Conservation (phyloP, 23 tunicate genomes). For the Styela plicata region DNA sequence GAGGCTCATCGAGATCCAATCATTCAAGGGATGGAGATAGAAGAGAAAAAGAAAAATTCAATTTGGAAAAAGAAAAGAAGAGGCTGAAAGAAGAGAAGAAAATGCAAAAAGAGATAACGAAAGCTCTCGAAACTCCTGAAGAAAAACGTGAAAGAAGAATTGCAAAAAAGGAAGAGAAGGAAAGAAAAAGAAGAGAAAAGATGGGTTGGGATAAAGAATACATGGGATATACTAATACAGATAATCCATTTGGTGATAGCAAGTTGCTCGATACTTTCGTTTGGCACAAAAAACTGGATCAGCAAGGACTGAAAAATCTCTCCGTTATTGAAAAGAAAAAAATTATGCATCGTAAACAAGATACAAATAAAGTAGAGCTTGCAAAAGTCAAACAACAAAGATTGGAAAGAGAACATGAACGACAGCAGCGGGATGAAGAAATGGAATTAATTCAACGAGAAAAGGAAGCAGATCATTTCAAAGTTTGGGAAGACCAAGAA, state of each 20-base stretch:
- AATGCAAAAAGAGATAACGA: constrained; percentile 72
- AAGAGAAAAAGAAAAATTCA: constrained; percentile 2
- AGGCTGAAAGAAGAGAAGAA: constrained; percentile 46
- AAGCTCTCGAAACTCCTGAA: constrained; percentile 94
- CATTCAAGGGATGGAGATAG: neutral
- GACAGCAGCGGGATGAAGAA: constrained; percentile 83
- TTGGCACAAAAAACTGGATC: constrained; percentile 94
- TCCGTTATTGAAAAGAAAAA: constrained; percentile 74
- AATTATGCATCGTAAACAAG: constrained; percentile 71
- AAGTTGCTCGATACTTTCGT: constrained; percentile 93
- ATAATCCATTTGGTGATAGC: constrained; percentile 99
- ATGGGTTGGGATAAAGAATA: constrained; percentile 97
- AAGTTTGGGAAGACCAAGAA: constrained; percentile 98
- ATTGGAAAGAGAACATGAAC: constrained; percentile 84
- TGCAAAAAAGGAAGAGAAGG: constrained; percentile 94
- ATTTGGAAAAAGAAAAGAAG: constrained; percentile 45
- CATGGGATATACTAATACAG: constrained; percentile 98
- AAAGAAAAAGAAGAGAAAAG: constrained; percentile 78
- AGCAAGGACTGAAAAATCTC: constrained; percentile 75
- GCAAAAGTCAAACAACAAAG: constrained; percentile 90
- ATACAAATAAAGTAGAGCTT: constrained; percentile 71
- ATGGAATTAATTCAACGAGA: constrained; percentile 82
- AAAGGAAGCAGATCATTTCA: constrained; percentile 87
- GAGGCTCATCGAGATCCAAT: neutral
- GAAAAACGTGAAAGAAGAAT: constrained; percentile 86